Conservation (phyloP, 2,797 vertebrate species). For the Xiphorhynchus erythropygius region DNA sequence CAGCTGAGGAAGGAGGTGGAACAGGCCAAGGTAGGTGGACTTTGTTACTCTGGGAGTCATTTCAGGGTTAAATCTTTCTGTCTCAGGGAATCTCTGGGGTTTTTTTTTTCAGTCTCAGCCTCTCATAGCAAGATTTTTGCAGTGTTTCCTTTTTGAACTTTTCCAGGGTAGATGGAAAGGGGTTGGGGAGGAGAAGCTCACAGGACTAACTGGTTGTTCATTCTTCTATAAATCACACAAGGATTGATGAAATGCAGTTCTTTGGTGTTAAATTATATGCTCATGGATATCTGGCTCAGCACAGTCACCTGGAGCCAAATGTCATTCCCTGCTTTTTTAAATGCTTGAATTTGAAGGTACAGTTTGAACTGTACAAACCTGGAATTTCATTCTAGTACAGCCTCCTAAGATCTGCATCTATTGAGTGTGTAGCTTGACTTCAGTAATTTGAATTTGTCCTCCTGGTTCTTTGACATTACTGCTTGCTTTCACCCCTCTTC, state of each 20-base stretch:
- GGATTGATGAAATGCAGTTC: background rate
- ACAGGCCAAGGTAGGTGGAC: conserved; percentile 81
- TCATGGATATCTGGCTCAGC: background rate
- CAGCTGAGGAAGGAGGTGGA: conserved; percentile 85
- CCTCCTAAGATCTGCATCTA: background rate
- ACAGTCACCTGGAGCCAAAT: background rate
- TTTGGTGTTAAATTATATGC: background rate
- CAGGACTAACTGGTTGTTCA: background rate
- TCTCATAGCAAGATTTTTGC: background rate
- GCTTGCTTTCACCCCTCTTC: conserved; percentile 21
- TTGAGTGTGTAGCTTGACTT: background rate
- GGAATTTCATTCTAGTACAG: background rate
- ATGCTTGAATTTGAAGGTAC: background rate
- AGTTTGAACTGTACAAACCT: background rate
- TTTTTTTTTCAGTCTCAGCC: background rate
- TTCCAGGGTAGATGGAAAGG: background rate
- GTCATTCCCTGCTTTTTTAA: background rate
- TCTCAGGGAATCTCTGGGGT: fast-evolving
- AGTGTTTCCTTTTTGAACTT: background rate
- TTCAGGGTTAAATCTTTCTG: background rate
- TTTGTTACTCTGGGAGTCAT: background rate
- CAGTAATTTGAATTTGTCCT: background rate
- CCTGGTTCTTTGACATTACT: background rate
- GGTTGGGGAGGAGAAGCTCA: background rate
- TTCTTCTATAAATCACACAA: background rate